Base-by-base conservation (phyloP, 2,797 vertebrate species). In the Hybognathus amarus region DNA sequence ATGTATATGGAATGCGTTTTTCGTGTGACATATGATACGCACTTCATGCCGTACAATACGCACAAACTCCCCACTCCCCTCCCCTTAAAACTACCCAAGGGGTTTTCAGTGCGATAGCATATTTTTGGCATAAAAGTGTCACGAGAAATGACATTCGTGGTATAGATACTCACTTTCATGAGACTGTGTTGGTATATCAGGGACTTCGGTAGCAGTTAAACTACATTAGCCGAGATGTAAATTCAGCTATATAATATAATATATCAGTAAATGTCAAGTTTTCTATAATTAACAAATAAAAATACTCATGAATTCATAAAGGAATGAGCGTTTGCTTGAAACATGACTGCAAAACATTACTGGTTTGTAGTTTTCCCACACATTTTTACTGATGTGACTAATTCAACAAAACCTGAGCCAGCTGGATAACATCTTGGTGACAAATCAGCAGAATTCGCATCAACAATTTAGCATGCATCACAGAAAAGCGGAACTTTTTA, bases 351-450 rank as follows among this genome's bases (percentile, higher is more conserved):
- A 56, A 15, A 75, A 24, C 33, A 75, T 56, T 75, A 38, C 20
- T 24, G 13, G 22, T 56, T 24, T 56, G 22, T 40, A 40, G 8
- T 59, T 59, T 76, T 40, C 36, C 38, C n/a, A 22, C 50, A 15
- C 3, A 38, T 18, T 76, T 67, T 61, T 59, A 76, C 36, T 42
- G 54, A 61, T 61, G 54, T 61, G 36, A 59, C 36, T 76, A 40
- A 18, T 42, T 76, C n/a, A 76, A 76, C 52, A 40, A 76, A 59
- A 24, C 54, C n/a, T 18, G 4, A 40, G 73, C 73, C 73, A 76
- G 73, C 73, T 76, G 73, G 73, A 76, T 59, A 76, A 24, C 33
- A 59, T 59, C 36, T 40, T 59, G 73, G 52, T 24, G 36, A 59
- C 2, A 76, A 59, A 61, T 76, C 54, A 42, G 74, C 74, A 61